Conservation (phyloP, 2,888 invertebrate genomes). For the Ornithoptera priamus region DNA sequence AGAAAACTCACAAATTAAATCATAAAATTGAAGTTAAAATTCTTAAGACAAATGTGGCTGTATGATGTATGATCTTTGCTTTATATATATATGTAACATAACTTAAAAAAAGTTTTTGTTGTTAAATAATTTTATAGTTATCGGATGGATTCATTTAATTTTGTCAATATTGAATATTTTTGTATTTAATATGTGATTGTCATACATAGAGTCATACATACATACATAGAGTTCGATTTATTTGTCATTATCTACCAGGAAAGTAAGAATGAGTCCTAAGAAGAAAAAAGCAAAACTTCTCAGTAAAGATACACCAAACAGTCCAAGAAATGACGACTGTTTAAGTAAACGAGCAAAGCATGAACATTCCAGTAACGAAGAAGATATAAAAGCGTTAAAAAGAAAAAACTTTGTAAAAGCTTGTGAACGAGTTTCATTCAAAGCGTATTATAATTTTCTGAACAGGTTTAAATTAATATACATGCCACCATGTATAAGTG, state of each 20-base stretch:
- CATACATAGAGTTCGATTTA: too few species aligned
- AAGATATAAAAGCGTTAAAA: conserved; percentile 46
- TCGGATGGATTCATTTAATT: too few species aligned
- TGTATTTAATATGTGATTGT: too few species aligned
- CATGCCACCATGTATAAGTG: conserved; percentile 54
- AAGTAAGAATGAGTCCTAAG: conserved; percentile 44
- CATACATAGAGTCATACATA: too few species aligned
- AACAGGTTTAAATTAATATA: conserved; percentile 53
- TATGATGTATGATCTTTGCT: too few species aligned
- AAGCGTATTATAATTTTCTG: conserved; percentile 53
- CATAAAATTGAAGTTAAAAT: too few species aligned
- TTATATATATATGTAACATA: too few species aligned
- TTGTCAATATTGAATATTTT: too few species aligned
- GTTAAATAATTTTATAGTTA: too few species aligned
- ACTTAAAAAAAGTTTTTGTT: too few species aligned
- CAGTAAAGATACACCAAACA: conserved; percentile 34
- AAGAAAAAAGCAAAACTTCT: conserved; percentile 48
- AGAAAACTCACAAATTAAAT: too few species aligned
- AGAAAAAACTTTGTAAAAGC: conserved; percentile 64
- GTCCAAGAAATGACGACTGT: conserved; percentile 37
- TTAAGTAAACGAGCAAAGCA: conserved; percentile 46
- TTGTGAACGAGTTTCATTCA: conserved; percentile 60
- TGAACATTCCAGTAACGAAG: conserved; percentile 31
- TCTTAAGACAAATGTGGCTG: too few species aligned
- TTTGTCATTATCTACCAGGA: background rate